A percentile compares a stretch with the other conserved stretches of the same genome.
Conservation (phyloP, 2,113 vertebrate genomes). For the Catharus fuscescens region DNA sequence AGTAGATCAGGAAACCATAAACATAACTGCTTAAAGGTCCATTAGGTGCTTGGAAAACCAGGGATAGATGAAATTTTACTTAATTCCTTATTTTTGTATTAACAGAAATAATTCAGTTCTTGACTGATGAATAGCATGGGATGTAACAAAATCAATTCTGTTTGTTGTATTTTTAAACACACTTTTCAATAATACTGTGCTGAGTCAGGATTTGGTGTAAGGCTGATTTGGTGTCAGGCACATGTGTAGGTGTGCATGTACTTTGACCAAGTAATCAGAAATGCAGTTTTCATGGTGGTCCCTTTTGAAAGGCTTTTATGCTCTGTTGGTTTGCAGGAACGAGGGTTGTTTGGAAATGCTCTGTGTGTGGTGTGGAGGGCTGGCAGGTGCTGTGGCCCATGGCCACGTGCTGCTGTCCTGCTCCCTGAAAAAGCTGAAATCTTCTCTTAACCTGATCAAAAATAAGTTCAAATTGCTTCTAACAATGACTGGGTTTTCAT, state of each 20-base stretch:
- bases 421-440: neutral
- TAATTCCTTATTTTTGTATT: neutral
- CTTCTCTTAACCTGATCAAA: neutral
- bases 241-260: fast-evolving
- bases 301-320: neutral
- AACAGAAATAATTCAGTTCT: neutral
- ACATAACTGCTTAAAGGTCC: neutral
- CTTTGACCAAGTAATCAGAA: neutral
- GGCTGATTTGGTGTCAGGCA: neutral
- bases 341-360: neutral
- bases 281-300: neutral
- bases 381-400: neutral
- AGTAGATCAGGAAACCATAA: neutral
- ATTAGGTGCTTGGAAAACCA: neutral
- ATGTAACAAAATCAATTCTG: neutral
- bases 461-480: neutral
- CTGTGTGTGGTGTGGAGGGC: neutral
- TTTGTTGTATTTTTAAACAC: neutral
- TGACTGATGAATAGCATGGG: neutral
- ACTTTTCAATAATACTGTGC: neutral
- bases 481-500: neutral
- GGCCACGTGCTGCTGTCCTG: neutral
- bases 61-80: neutral
- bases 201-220: neutral
- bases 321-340: neutral